Evolutionary conservation across 2,113 vertebrate species (phyloP).

Genomic region (Pseudorectes ferrugineus): DNA sequence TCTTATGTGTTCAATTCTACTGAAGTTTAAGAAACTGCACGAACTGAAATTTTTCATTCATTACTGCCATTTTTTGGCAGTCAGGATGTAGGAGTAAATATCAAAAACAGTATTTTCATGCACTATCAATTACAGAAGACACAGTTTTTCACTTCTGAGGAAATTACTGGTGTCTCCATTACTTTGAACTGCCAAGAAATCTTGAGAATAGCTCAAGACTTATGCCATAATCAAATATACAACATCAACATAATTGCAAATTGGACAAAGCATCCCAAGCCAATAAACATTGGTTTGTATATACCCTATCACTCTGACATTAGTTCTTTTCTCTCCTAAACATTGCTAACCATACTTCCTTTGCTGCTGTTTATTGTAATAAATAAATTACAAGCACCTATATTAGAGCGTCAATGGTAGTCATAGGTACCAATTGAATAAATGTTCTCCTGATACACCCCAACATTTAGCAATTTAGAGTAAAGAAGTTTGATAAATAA

Average conservation of each 20-base stretch:
- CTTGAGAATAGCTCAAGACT: not conserved
- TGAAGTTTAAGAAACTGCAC: not conserved
- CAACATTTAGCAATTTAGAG: not conserved
- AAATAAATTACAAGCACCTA: not conserved
- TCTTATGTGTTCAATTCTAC: not conserved
- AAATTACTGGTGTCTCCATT: not conserved
- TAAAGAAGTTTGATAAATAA: not conserved
- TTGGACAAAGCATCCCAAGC: not conserved
- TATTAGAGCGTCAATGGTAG: not conserved
- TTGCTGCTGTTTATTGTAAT: not conserved
- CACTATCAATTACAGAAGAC: not conserved
- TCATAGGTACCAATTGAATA: not conserved
- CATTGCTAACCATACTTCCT: not conserved
- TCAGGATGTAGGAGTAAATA: not conserved
- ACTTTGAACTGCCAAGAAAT: not conserved
- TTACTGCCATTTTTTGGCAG: not conserved
- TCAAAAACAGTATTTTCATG: not conserved
- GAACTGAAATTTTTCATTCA: not conserved
- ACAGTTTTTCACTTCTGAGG: not conserved
- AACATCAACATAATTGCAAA: not conserved
- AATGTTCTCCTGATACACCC: not conserved
- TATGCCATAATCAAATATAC: not conserved
- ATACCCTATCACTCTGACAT: not conserved
- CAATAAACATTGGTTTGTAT: not conserved
- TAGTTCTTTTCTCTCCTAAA: not conserved